A percentile compares a stretch with the other conserved stretches of the same genome.
Evolutionary conservation across 2,797 vertebrate species (phyloP).

Genomic region (Periparus ater): DNA sequence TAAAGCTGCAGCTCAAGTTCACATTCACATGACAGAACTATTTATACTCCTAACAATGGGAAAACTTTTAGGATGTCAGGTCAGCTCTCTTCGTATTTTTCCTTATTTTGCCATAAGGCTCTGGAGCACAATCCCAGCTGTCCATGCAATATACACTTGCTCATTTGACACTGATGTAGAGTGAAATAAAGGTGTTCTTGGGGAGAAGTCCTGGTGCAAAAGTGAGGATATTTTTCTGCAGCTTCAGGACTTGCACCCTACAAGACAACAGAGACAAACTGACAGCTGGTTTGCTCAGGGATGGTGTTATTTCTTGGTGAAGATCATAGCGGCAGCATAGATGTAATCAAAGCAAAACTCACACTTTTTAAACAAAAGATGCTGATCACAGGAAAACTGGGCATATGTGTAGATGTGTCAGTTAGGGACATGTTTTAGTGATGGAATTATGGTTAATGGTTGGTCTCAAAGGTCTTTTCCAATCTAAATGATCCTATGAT

Average conservation of each 20-base stretch:
- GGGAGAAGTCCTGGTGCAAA: background rate
- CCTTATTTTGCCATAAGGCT: background rate
- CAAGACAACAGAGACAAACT: background rate
- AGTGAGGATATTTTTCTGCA: background rate
- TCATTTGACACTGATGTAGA: background rate
- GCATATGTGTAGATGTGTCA: background rate
- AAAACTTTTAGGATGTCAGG: background rate
- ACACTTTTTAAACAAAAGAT: background rate
- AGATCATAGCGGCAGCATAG: background rate
- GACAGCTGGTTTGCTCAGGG: background rate
- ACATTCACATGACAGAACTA: background rate
- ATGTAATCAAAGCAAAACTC: background rate
- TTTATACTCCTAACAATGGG: background rate
- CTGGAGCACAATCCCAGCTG: background rate
- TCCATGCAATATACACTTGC: background rate
- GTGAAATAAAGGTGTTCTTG: background rate
- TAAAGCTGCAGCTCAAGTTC: background rate
- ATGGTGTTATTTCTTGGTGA: background rate
- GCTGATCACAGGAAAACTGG: background rate
- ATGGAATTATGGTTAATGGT: background rate
- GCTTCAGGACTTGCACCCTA: background rate
- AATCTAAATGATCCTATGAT: background rate
- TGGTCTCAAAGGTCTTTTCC: background rate
- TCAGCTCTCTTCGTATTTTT: background rate
- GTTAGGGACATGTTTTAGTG: background rate